Evolutionary conservation across 1,140 invertebrate genomes (phyloP).

Genomic region (Cydia strobilella): DNA sequence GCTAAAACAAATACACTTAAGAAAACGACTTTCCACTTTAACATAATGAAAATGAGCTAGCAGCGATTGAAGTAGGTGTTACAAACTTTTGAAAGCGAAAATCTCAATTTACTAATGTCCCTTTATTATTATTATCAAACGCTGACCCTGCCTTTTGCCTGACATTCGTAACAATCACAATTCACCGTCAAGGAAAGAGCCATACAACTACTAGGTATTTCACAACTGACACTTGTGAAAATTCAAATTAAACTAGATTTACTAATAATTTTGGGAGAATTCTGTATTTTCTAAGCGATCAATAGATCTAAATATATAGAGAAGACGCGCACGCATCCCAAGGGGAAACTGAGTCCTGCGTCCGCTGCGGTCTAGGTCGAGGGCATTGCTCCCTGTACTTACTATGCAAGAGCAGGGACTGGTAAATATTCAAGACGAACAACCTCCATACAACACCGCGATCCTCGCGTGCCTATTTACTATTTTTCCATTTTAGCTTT

Average conservation of each 20-base stretch:
- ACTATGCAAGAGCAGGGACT: neutral
- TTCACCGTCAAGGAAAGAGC: too few species aligned
- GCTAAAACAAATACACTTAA: slow-evolving; percentile 1
- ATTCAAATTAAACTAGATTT: neutral
- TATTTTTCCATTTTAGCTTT: too few species aligned
- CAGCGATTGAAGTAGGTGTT: too few species aligned
- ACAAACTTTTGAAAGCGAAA: neutral
- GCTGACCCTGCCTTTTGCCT: neutral
- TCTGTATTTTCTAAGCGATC: neutral
- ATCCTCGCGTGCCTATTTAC: too few species aligned
- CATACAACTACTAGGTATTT: too few species aligned
- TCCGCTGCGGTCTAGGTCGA: slow-evolving; percentile 2
- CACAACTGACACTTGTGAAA: neutral
- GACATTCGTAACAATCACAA: neutral
- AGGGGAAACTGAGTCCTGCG: slow-evolving; percentile 1
- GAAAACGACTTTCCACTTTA: neutral
- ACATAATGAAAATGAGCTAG: neutral
- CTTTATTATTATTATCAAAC: neutral
- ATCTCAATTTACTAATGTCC: neutral
- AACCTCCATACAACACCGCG: too few species aligned
- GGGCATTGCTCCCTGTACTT: slow-evolving; percentile 23
- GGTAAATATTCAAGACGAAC: too few species aligned
- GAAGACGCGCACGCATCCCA: slow-evolving; percentile 7
- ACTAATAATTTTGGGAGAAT: neutral
- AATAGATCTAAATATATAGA: too few species aligned